These are phyloP conservation scores for Gari tellinella DNA, from an alignment of 2,888 invertebrate genomes.

Conservation along the genomic window DNA sequence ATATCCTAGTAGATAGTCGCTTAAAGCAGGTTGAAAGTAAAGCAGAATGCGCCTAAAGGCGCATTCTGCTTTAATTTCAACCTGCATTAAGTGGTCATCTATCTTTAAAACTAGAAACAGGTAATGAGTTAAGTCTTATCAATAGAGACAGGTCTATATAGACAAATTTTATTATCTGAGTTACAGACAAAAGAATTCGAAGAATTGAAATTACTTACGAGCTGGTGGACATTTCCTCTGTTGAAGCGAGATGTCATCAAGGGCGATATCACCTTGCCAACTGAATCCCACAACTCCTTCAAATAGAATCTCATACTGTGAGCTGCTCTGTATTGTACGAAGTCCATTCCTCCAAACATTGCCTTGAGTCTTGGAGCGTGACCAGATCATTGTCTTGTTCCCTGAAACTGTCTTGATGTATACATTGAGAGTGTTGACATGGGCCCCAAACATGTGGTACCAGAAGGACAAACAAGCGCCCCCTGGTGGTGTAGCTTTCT, in stretches of 20 bases:
- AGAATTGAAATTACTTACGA: conserved; percentile 67
- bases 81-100: no score
- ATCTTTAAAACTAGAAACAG: no score
- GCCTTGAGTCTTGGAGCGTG: conserved; percentile 73
- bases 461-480: conserved; percentile 79
- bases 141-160: no score
- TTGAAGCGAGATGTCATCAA: conserved; percentile 77
- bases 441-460: conserved; percentile 81
- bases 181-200: no score
- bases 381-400: conserved; percentile 71
- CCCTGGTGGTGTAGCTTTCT: conserved; percentile 50
- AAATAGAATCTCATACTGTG: conserved; percentile 76
- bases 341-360: conserved; percentile 74
- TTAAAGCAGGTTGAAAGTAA: no score
- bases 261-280: conserved; percentile 79
- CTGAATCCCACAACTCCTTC: conserved; percentile 79
- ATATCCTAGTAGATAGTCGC: no score
- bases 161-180: no score
- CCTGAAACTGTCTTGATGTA: conserved; percentile 62
- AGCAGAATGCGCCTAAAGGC: no score
- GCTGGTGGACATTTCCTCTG: conserved; percentile 66
- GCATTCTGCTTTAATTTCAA: no score
- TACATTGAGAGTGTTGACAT: conserved; percentile 76
- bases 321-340: conserved; percentile 62
- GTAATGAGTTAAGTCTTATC: no score